phyloP scores from a whole-genome alignment of 2,888 invertebrate genomes.

The Saturnia japonica region DNA sequence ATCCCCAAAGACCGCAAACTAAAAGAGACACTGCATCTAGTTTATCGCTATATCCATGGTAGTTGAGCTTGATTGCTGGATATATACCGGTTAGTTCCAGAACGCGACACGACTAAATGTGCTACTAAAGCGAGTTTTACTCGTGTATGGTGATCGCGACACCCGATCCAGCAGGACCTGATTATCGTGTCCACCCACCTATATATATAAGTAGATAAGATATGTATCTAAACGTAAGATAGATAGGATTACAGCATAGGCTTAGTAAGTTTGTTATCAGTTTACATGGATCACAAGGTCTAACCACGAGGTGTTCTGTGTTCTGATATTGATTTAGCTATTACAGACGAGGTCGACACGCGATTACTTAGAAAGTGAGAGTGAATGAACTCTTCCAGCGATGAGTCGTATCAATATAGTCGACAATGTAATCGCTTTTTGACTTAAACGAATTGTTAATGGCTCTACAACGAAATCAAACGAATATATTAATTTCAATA shows the following conservation, averaged over 20 bases:
- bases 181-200: too few species aligned
- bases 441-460: not conserved
- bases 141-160: too few species aligned
- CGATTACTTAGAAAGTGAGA: conserved; percentile 42
- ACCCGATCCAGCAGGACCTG: too few species aligned
- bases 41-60: too few species aligned
- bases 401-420: conserved; percentile 13
- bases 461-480: not conserved
- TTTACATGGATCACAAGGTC: conserved; percentile 31
- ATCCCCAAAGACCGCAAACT: too few species aligned
- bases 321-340: conserved; percentile 53
- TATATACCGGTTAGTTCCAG: too few species aligned
- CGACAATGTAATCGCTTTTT: not conserved
- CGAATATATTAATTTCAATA: not conserved
- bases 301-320: conserved; percentile 27
- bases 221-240: too few species aligned
- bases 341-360: conserved; percentile 42
- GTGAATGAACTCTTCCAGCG: conserved; percentile 19
- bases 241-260: not conserved
- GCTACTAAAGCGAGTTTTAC: too few species aligned
- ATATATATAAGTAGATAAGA: too few species aligned
- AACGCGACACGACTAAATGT: too few species aligned
- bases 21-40: too few species aligned
- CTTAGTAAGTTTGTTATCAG: not conserved
- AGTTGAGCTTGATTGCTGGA: too few species aligned